A percentile compares a stretch with the other conserved stretches of the same genome.
These are phyloP conservation scores for Eupithecia abbreviata DNA, from an alignment of 2,888 invertebrate genomes.

Conservation along the genomic window DNA sequence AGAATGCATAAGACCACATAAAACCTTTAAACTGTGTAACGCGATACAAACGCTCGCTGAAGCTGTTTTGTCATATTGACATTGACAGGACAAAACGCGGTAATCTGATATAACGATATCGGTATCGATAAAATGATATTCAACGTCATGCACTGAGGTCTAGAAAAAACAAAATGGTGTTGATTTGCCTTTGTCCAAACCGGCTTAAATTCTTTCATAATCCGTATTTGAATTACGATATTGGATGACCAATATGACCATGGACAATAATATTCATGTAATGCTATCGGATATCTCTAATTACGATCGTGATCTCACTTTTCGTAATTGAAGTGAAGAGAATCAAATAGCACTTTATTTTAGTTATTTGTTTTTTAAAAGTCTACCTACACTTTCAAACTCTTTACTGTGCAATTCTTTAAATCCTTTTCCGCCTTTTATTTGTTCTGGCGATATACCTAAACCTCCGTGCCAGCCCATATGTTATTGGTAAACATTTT, in stretches of 20 bases:
- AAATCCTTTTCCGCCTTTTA: neutral
- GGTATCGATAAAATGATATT: slow-evolving; percentile 28
- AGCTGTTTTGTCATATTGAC: slow-evolving; percentile 38
- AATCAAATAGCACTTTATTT: slow-evolving; percentile 6
- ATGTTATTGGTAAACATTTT: neutral
- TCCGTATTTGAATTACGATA: slow-evolving; percentile 5
- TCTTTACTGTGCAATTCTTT: neutral
- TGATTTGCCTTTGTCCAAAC: slow-evolving; percentile 13
- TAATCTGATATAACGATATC: slow-evolving; percentile 27
- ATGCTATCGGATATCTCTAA: neutral
- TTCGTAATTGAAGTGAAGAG: slow-evolving; percentile 1
- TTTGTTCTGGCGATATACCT: neutral
- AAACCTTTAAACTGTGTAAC: slow-evolving; percentile 32
- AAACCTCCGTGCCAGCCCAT: neutral
- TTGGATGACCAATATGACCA: neutral
- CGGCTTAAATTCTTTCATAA: slow-evolving; percentile 4
- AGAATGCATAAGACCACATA: slow-evolving; percentile 10
- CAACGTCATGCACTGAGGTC: slow-evolving; percentile 15
- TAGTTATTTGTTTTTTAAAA: neutral
- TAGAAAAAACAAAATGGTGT: slow-evolving; percentile 20
- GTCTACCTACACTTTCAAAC: neutral
- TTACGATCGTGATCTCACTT: slow-evolving; percentile 5
- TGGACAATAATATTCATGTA: slow-evolving; percentile 2
- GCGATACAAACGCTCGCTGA: slow-evolving; percentile 31
- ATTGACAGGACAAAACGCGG: slow-evolving; percentile 35